Conservation (phyloP, 1,140 invertebrate species). For the Papilio polytes region DNA sequence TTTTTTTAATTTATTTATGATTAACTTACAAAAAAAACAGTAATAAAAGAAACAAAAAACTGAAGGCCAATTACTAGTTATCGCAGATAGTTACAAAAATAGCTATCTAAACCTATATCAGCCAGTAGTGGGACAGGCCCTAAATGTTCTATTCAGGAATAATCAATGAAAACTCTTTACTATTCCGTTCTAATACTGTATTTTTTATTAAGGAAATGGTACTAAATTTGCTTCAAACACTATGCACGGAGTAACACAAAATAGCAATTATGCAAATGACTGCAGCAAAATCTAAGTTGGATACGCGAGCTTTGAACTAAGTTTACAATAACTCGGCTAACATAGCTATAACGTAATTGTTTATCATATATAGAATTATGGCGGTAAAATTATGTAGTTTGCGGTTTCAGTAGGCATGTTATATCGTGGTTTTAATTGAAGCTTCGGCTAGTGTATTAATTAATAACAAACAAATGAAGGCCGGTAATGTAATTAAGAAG, state of each 20-base stretch:
- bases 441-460: not conserved
- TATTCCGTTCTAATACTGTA: not conserved
- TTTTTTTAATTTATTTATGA: too few relatives aligned
- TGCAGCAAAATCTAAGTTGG: not conserved
- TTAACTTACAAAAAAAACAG: too few relatives aligned
- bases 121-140: too few relatives aligned
- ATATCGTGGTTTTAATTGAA: slow-evolving; percentile 17
- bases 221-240: not conserved
- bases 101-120: too few relatives aligned
- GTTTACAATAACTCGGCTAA: not conserved
- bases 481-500: slow-evolving; percentile 1
- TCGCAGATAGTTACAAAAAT: too few relatives aligned
- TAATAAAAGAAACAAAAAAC: too few relatives aligned
- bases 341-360: not conserved
- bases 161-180: not conserved
- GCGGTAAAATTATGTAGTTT: slow-evolving; percentile 7
- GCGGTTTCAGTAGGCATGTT: not conserved
- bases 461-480: slow-evolving; percentile 26
- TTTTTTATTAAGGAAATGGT: not conserved
- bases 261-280: slow-evolving; percentile 6
- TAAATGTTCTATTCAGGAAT: not conserved
- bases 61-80: too few relatives aligned
- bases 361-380: not conserved
- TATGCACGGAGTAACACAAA: not conserved
- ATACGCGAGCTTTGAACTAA: not conserved